A percentile compares a stretch with the other conserved stretches of the same genome.
phyloP scores from a whole-genome alignment of 2,888 invertebrate species.

The Tubulanus polymorphus region DNA sequence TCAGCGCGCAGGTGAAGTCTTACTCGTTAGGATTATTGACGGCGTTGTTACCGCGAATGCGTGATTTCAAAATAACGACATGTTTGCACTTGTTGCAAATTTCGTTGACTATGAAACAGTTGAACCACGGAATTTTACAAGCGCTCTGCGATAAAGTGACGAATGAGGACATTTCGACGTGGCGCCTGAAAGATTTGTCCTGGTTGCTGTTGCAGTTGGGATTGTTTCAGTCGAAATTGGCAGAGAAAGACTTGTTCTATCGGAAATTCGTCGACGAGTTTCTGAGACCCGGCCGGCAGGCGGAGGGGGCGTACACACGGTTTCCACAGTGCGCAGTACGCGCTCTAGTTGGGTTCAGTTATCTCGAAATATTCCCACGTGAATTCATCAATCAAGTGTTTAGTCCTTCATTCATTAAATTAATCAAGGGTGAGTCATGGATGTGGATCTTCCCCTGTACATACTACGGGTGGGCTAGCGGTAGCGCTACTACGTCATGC shows the following conservation, averaged over 20 bases:
- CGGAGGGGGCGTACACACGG: not conserved
- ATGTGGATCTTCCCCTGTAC: not conserved
- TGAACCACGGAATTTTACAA: not conserved
- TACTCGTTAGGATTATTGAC: not conserved
- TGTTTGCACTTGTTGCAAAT: not conserved
- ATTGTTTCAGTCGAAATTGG: not conserved
- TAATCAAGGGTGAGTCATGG: not conserved
- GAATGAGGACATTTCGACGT: not conserved
- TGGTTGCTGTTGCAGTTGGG: not conserved
- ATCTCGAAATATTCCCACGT: not conserved
- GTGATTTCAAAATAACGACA: not conserved
- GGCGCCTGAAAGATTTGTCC: not conserved
- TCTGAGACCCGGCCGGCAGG: not conserved
- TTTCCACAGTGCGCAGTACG: not conserved
- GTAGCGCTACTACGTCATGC: not conserved
- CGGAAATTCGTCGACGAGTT: not conserved
- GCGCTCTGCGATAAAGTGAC: not conserved
- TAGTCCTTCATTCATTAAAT: not conserved
- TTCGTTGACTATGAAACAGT: not conserved
- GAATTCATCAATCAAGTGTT: not conserved
- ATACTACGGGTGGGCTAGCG: not conserved
- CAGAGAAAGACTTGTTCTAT: constrained; percentile 1
- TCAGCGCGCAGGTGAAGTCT: not conserved
- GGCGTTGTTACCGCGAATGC: not conserved
- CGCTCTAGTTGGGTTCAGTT: not conserved